Base-by-base conservation (phyloP, 2,113 vertebrate species). In the Arvicanthis niloticus region DNA sequence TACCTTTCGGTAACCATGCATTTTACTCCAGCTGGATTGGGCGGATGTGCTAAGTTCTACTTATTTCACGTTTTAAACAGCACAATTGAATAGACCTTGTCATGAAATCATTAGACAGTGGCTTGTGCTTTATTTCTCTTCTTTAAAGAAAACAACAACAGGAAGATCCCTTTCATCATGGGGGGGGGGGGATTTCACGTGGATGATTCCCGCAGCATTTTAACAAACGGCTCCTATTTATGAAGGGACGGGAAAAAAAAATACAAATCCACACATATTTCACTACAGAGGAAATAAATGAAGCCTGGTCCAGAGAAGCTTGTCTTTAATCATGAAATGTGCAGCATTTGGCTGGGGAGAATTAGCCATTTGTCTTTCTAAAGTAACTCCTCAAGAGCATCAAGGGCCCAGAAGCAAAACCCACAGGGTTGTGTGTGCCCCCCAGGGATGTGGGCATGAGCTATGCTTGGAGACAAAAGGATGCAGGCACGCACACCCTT, bases 311-410 rank as follows among this genome's bases (percentile, higher is more conserved):
- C 93, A 62, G 92, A 72, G 75, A 97, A 85, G 85, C 86, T 94
- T 97, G 97, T 97, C 92, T 98, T 98, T 98, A 98, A 98, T 98
- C 98, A 98, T 88, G 95, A 98, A 98, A 94, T 96, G 93, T 87
- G 80, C 93, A 97, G 75, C 97, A 97, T 98, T 98, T 97, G 98
- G 97, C 96, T 96, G 77, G 16, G 34, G 84, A 48, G 97, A 98
- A 97, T 98, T 97, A 97, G 95, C 95, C 88, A 97, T 98, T 98
- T 98, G 95, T 99, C 97, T 98, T 97, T 91, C 91, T 98, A 98
- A 98, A 84, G 96, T 82, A 97, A 97, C 94, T 16, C 85, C 82
- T 96, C 15, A 1, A 65, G 97, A 97, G 86, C 51, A 3, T 77
- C 19, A 82, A 92, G 97, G n/a, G 56, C 93, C 95, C 62, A 86